A percentile compares a stretch with the other conserved stretches of the same genome.
Evolutionary conservation across 2,888 invertebrate species (phyloP).

Genomic region (Ectemnius continuus): DNA sequence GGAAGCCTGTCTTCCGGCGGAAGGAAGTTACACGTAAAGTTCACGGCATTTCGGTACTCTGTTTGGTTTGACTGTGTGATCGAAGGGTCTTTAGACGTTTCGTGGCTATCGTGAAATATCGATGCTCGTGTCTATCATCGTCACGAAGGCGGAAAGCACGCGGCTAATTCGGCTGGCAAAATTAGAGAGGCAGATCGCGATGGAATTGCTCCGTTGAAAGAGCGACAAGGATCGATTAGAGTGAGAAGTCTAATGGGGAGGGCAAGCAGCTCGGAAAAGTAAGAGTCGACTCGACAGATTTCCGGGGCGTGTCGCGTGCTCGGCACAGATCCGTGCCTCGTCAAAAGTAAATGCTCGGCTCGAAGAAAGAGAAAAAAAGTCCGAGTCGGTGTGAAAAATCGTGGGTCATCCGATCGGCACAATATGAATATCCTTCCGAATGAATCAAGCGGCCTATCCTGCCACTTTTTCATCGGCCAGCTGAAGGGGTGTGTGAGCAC

Average conservation of each 20-base stretch:
- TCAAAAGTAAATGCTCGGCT: too few relatives aligned
- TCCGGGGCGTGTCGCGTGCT: constrained; percentile 10
- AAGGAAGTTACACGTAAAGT: constrained; percentile 23
- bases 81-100: constrained; percentile 18
- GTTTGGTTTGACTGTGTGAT: constrained; percentile 9
- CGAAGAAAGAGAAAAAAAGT: constrained; percentile 8
- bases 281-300: constrained; percentile 21
- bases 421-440: constrained; percentile 56
- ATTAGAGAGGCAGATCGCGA: too few relatives aligned
- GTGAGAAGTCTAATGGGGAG: too few relatives aligned
- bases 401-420: constrained; percentile 27
- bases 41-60: constrained; percentile 16
- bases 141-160: constrained; percentile 6
- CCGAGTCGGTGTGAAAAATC: constrained; percentile 40
- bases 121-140: constrained; percentile 20
- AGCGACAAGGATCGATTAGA: too few relatives aligned
- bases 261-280: constrained; percentile 12
- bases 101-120: constrained; percentile 25
- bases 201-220: too few relatives aligned
- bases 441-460: constrained; percentile 53
- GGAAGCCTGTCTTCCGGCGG: neutral
- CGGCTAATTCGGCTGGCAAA: neutral
- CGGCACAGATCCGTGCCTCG: neutral
- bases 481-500: neutral
- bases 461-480: constrained; percentile 51